Percentiles rank a stretch among this genome's conserved stretches.
phyloP scores from a whole-genome alignment of 2,797 vertebrate genomes.

The Cossypha heuglini region DNA sequence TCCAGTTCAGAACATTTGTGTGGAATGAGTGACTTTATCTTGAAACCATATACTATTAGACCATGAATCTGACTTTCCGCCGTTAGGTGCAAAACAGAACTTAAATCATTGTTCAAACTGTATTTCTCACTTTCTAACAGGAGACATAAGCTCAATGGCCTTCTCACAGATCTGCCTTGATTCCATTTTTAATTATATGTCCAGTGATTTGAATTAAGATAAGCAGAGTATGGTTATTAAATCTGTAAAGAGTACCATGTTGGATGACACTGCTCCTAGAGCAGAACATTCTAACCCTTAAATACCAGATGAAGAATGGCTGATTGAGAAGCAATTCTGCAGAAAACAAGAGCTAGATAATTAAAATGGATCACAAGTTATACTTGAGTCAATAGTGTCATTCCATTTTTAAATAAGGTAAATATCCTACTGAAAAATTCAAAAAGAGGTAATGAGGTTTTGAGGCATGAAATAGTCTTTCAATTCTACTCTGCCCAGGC shows the following conservation, averaged over 20 bases:
- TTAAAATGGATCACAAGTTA: background rate
- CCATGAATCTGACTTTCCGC: background rate
- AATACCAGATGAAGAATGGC: background rate
- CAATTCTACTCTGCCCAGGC: background rate
- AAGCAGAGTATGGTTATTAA: background rate
- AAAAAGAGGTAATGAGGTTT: background rate
- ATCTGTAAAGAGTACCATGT: background rate
- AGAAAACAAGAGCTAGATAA: background rate
- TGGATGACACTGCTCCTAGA: background rate
- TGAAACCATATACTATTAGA: background rate
- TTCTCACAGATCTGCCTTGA: background rate
- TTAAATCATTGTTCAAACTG: background rate
- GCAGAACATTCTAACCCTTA: background rate
- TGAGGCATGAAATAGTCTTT: background rate
- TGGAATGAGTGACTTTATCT: background rate
- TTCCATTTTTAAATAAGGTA: background rate
- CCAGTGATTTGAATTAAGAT: background rate
- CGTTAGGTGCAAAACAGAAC: background rate
- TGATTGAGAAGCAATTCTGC: background rate
- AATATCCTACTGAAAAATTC: background rate
- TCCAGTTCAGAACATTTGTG: background rate
- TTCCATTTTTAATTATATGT: background rate
- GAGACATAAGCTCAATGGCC: background rate
- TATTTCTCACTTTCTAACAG: background rate
- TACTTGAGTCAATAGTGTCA: background rate